Conservation (phyloP, 2,797 vertebrate genomes). For the Erethizon dorsatum region DNA sequence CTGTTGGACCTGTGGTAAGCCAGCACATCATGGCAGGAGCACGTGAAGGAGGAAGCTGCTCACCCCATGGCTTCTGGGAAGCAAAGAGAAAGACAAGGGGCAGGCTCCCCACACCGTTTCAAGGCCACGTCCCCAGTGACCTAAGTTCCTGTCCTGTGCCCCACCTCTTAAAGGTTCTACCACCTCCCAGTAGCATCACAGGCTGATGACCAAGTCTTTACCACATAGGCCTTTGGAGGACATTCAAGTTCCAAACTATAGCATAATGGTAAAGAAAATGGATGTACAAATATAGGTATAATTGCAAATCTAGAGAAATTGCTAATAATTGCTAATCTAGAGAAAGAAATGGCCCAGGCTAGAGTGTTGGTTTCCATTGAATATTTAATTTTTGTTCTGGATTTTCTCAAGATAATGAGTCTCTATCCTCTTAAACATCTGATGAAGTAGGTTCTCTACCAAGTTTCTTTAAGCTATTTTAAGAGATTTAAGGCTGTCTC, state of each 20-base stretch:
- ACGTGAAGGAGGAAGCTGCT: background rate
- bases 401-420: constrained; percentile 60
- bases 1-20: background rate
- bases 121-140: too few relatives aligned
- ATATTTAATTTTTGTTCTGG: constrained; percentile 51
- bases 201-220: background rate
- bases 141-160: background rate
- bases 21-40: background rate
- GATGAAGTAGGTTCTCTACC: constrained; percentile 67
- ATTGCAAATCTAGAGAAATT: too few relatives aligned
- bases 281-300: background rate
- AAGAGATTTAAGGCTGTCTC: constrained; percentile 65
- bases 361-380: background rate
- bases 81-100: background rate
- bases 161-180: background rate
- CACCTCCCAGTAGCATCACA: background rate
- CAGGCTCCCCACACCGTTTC: background rate
- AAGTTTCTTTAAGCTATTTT: constrained; percentile 77
- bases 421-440: constrained; percentile 66
- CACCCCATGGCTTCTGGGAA: background rate
- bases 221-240: background rate
- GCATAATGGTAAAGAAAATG: background rate
- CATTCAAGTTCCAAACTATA: background rate
- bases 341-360: background rate
- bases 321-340: background rate